These are phyloP conservation scores for Minunthozetes semirufus DNA, from an alignment of 2,888 invertebrate species.

Conservation along the genomic window DNA sequence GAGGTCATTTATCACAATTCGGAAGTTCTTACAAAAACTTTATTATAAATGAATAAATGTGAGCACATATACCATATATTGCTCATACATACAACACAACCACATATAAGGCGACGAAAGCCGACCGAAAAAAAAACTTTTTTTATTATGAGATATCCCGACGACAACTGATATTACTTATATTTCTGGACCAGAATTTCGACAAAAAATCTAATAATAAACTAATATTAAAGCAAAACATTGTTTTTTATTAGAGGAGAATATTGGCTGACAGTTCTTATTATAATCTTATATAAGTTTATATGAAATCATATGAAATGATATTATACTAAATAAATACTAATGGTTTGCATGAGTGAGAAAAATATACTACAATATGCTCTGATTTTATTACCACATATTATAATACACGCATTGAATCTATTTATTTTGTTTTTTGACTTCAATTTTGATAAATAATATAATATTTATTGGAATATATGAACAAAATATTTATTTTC, in stretches of 20 bases:
- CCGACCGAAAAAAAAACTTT: background rate
- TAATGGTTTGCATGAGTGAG: conserved; percentile 22
- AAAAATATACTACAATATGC: background rate
- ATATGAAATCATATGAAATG: background rate
- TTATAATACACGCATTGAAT: background rate
- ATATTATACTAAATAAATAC: conserved; percentile 22
- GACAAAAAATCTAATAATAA: conserved; percentile 21
- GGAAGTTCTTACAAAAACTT: conserved; percentile 31
- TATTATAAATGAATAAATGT: conserved; percentile 29
- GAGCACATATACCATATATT: background rate
- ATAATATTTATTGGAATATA: background rate
- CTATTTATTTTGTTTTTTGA: background rate
- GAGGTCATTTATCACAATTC: conserved; percentile 32
- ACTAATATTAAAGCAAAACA: conserved; percentile 21
- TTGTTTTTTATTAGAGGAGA: conserved; percentile 19
- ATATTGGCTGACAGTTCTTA: background rate
- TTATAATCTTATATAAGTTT: conserved; percentile 12
- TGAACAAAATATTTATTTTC: conserved; percentile 8
- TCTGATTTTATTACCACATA: conserved; percentile 5
- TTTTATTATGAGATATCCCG: conserved; percentile 20
- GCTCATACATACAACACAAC: background rate
- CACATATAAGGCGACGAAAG: background rate
- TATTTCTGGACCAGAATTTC: background rate
- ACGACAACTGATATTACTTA: background rate
- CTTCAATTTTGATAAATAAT: conserved; percentile 13